Evolutionary conservation across 64 coral and sea anemone species (phyloP).

Genomic region (Anthopleura sola): DNA sequence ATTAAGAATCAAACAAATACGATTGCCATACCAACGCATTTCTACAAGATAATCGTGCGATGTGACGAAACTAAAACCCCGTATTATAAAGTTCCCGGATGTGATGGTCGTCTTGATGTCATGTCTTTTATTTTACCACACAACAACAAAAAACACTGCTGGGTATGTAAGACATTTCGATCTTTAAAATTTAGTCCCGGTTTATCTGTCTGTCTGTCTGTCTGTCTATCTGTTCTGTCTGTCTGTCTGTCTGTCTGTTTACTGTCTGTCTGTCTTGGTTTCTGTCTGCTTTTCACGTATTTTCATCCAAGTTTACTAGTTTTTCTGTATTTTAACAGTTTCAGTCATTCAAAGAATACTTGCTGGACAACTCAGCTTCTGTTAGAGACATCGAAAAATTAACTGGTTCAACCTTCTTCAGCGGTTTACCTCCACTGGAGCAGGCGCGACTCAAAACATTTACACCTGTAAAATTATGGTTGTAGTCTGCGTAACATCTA

Average conservation of each 20-base stretch:
- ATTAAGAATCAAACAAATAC: slow-evolving; percentile 36
- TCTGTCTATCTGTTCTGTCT: slow-evolving; percentile 8
- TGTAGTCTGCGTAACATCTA: not conserved
- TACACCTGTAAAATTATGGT: slow-evolving; percentile 40
- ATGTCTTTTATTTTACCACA: slow-evolving; percentile 73
- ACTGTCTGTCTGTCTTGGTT: no score
- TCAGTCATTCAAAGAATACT: slow-evolving; percentile 28
- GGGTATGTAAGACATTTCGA: not conserved
- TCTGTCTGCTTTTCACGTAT: not conserved
- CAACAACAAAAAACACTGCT: not conserved
- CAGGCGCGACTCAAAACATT: slow-evolving; percentile 62
- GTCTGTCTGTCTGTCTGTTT: not conserved
- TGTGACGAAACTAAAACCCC: slow-evolving; percentile 40
- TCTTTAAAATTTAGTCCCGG: not conserved
- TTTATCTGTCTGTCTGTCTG: not conserved
- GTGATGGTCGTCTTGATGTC: slow-evolving; percentile 75
- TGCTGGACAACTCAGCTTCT: slow-evolving; percentile 45
- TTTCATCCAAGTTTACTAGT: not conserved
- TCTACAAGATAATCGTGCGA: slow-evolving; percentile 69
- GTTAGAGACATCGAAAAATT: slow-evolving; percentile 62
- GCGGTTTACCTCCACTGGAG: slow-evolving; percentile 28
- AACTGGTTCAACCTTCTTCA: slow-evolving; percentile 65
- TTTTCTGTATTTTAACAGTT: slow-evolving; percentile 17
- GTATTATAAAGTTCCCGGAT: slow-evolving; percentile 59
- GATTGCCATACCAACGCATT: slow-evolving; percentile 82